Evolutionary conservation across 2,888 invertebrate genomes (phyloP), one percentile per base, ranked within the genome.

Genomic region (Marronus borbonicus): DNA sequence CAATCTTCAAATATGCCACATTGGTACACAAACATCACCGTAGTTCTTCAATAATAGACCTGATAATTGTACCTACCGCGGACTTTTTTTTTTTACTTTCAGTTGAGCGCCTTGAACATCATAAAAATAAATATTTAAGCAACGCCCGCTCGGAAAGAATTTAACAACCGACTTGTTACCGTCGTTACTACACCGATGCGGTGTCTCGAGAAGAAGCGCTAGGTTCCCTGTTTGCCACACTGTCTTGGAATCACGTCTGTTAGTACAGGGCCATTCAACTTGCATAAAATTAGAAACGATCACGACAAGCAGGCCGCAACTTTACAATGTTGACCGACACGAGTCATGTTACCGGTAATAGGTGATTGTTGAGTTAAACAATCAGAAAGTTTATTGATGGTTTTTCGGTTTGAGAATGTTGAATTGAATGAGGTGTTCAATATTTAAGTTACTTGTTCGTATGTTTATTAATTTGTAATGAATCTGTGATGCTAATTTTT

Each of bases 1-100:
- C 17, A 65, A 65, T 31, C 39, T n/a, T 65, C 65, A 65, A 65
- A 65, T 17, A 65, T 17, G 65, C 65, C 65, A 65, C 65, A 52
- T 17, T 65, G 31, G 31, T 39, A 39, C 1, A 39, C 39, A 65
- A 65, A 65, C 4, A 65, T 39, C 44, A 65, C n/a, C 39, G 36
- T 65, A 36, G 17, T 52, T 8, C 17, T 65, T 8, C 36, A 39
- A 65, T 39, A 65, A 65, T 62, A 62, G 31, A 62, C 31, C 31
- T 7, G 62, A 62, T 62, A 62, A 62, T 62, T 62, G 62, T 31
- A 62, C 62, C 62, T 62, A 62, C 62, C 62, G 62, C 62, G 28
- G 14, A 10, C 28, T 52, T 58, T 62, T 62, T 44, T 44, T 12
- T 62, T 44, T 44, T 12, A 44, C 44, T 44, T 36, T 36, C 44